Base-by-base conservation (phyloP, 2,888 invertebrate genomes). In the Himalopsyche tibetana region DNA sequence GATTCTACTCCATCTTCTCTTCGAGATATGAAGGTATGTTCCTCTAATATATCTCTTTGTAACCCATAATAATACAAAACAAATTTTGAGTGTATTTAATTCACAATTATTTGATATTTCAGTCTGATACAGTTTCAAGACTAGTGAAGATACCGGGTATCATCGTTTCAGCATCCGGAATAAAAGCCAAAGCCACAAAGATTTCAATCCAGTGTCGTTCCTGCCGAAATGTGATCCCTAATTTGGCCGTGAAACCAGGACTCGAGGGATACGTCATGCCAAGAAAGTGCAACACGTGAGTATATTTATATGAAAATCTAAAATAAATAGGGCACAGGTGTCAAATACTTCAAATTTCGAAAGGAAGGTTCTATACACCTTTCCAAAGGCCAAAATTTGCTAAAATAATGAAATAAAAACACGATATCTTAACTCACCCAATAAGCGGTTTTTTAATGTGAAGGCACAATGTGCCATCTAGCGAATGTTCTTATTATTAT, bases 101-200 rank as follows among this genome's bases (percentile, higher is more conserved):
- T 74, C 38, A 12, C 38, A 51, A 2, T 89, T 11, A 0, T 45
- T 9, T 11, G 9, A 45, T 89, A 89, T 94, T 93, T 89, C 91
- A 98, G 97, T 99, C 99, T 0, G 97, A 98, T 89, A 96, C 96
- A 89, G 99, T 99, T 36, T 98, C 99, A 0, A 95, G 96, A 82
- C 92, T 99, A 88, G 96, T 99, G 0, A 99, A 99, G 94, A 96
- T 99, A 87, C 97, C 98, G 82, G 99, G 99, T 0, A 99, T 99
- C 88, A 95, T 99, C 36, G 96, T 99, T 85, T 96, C 98, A 83
- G 98, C 99, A 0, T 97, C 99, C 0, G 97, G 97, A 17, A 97
- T 99, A 87, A 96, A 96, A 91, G 97, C 99, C 0, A 99, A 99
- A 91, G 99, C 99, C 0, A 98, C 97, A 0, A 96, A 96, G 90